Base-by-base conservation (phyloP, 2,888 invertebrate species). In the Trissolcus japonicus region DNA sequence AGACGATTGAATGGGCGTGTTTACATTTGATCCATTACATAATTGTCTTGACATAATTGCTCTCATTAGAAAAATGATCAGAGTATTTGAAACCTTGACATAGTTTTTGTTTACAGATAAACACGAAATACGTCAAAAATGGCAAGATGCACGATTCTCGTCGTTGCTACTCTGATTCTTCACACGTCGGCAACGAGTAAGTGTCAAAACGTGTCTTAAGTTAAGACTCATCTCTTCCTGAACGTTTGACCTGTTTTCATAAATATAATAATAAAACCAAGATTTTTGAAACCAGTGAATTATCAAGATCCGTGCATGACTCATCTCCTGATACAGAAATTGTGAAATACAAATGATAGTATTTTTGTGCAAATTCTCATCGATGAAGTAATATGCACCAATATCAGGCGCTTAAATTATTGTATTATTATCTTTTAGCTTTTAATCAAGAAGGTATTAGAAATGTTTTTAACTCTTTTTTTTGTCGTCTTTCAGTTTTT, bases 111-210 rank as follows among this genome's bases (percentile, higher is more conserved):
- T 68, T 66, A 79, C 67, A 67, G 78, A 72, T 69, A 76, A 73
- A 67, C 65, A 76, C 54, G 79, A 60, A 68, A 71, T 62, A 63
- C 59, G 41, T 61, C 54, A 65, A 77, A 72, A 61, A 78, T 78
- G 78, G 66, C 78, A 54, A 61, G 57, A 62, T 71, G 63, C 29
- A 66, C 61, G 25, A 21, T 74, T 63, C 60, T 78, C 40, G 66
- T 78, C 51, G 62, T 78, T 21, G 61, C 69, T 62, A 65, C 62
- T 69, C 62, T 66, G 48, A 57, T 71, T 53, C 48, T 62, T n/a
- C 56, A 69, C 19, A 50, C 41, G 21, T 69, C 54, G 46, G 78
- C 78, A 51, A 74, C 74, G n/a, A 69, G 78, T 78, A 62, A 69
- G 73, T 74, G 25, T 4, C 35, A 35, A 35, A 35, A 35, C 35